Evolutionary conservation across 2,888 invertebrate species (phyloP), one percentile per base, ranked within the genome.

Genomic region (Agrochola macilenta): DNA sequence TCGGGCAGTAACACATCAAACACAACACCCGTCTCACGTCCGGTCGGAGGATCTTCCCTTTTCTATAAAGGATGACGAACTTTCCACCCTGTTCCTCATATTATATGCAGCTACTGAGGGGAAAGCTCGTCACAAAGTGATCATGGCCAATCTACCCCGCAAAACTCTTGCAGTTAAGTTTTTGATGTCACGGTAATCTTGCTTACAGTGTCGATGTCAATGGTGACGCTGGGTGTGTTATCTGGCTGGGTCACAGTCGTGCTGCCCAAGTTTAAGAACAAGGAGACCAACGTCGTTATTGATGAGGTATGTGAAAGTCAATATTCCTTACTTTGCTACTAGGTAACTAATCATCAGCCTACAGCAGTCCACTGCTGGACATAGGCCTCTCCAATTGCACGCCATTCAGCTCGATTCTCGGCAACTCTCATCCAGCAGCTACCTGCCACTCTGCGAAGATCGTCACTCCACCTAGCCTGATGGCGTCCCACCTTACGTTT

Each of bases 201-300:
- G 52, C 9, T 93, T 93, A 26, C 92, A 96, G 96, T 96, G 68
- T 96, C 96, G 0, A 74, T 95, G 76, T 93, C 94, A 11, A 94
- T 95, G 20, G 87, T 95, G 39, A 92, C 94, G 1, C 84, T 96
- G 72, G 96, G 96, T 4, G 91, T 94, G 20, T 84, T 89, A 3
- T 94, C 95, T 0, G 91, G 93, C 0, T 96, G 96, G 96, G 90
- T 94, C 0, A 93, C 95, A 0, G 93, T 95, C 2, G 94, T 94
- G 0, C 84, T 95, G 74, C 91, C 91, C 0, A 96, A 95, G 85
- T 93, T 95, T 54, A 84, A 87, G 39, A 88, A 89, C 11, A 94
- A 94, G 23, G 90, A 93, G 84, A 95, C 94, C 0, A 82, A 78
- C 23, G 88, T 95, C 30, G 84, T 91, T 4, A 93, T 95, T 35